Evolutionary conservation across 2,797 vertebrate species (phyloP).

Genomic region (Rhinichthys osculus): DNA sequence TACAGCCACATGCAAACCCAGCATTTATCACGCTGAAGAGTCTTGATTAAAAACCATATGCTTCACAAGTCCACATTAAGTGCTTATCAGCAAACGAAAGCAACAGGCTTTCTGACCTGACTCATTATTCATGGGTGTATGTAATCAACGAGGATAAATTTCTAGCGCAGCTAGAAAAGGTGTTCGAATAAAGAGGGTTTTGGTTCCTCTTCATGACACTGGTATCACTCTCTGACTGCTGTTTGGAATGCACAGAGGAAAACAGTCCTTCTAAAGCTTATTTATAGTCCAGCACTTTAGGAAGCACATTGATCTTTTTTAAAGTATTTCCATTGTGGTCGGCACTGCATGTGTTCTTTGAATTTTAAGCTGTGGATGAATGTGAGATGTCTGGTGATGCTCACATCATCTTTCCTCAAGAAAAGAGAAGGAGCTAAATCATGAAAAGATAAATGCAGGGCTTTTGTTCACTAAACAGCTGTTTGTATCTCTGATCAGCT

Average conservation of each 20-base stretch:
- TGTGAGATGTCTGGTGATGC: slow-evolving; percentile 24
- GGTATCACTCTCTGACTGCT: slow-evolving; percentile 28
- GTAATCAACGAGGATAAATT: slow-evolving; percentile 41
- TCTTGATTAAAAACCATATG: slow-evolving; percentile 44
- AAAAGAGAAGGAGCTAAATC: slow-evolving; percentile 23
- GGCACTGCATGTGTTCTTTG: slow-evolving; percentile 43
- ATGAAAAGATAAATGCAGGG: background rate
- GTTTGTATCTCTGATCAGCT: background rate
- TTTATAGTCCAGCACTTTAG: slow-evolving; percentile 54
- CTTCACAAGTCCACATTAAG: slow-evolving; percentile 24
- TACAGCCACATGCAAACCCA: slow-evolving; percentile 19
- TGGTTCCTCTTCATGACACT: slow-evolving; percentile 12
- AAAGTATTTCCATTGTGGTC: slow-evolving; percentile 43
- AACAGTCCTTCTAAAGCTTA: slow-evolving; percentile 33
- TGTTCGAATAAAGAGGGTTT: slow-evolving; percentile 28
- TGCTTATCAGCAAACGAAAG: slow-evolving; percentile 37
- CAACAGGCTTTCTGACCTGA: slow-evolving; percentile 22
- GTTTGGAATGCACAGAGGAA: slow-evolving; percentile 34
- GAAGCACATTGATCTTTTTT: slow-evolving; percentile 48
- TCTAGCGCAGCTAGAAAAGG: slow-evolving; percentile 21
- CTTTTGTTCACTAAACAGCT: background rate
- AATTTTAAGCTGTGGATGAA: slow-evolving; percentile 40
- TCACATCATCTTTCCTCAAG: background rate
- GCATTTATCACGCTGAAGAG: slow-evolving; percentile 30
- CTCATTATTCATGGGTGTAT: slow-evolving; percentile 29